Evolutionary conservation across 92 coral and sea anemone species (phyloP), one percentile per base, ranked within the genome.

Genomic region (Bergia puertoricense): DNA sequence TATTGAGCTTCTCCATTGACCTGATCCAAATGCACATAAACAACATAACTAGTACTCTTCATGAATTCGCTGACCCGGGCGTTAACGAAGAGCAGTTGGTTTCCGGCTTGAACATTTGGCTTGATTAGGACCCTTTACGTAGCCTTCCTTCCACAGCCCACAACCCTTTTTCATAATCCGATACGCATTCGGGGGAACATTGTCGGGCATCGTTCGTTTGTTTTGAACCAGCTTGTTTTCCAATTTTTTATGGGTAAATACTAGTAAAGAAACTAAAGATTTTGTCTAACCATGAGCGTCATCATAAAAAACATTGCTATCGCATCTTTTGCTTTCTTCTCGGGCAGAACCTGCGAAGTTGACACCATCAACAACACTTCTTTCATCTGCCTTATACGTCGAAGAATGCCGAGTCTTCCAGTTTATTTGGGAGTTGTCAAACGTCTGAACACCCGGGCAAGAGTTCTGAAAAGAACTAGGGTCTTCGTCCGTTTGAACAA

Each of bases 151-250:
- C 30, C 30, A 30, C 30, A 30, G 30, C 30, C 82, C 8, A 48
- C 8, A 48, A 4, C 54, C 54, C 54, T 48, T 48, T 8, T 48
- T 48, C 54, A 48, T 48, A 48, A 4, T 4, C 4, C 54, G 8
- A 48, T 90, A 76, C 30, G 30, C 30, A 30, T 30, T 30, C 30
- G 30, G 92, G 80, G 88, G 76, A 16, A 86, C 43, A 44, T 90
- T 90, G 51, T 90, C 88, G 3, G 88, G 92, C 90, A 81, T 90
- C 18, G 89, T 80, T 67, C 77, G 66, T 83, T 71, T 90, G 78
- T 86, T 90, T 68, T 86, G 80, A 41, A 86, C 89, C 36, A 90
- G 86, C 54, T 86, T 90, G 87, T 86, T 86, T 51, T 86, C 82
- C 84, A 90, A 57, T 22, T 81, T 86, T 23, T 74, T 78, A 51